Base-by-base conservation (phyloP, 1,140 invertebrate species). In the Diorhabda elongata region DNA sequence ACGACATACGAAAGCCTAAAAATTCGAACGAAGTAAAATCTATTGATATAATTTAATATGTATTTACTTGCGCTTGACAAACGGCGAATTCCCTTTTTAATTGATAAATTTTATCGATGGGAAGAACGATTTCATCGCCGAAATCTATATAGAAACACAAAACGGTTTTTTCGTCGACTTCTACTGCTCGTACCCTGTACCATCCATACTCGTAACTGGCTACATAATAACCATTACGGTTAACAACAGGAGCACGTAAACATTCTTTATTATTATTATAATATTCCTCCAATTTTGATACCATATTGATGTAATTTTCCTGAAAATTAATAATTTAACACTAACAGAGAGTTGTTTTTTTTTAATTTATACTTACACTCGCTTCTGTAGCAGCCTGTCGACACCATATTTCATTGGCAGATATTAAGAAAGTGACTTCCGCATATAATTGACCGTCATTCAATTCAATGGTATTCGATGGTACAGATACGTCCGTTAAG, bases 121-220 rank as follows among this genome's bases (percentile, higher is more conserved):
- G 70, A 3, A 88, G 82, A 0, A 73, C 67, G 26, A 86, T 84
- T 64, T 85, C 85, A 69, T 88, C 87, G 2, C 89, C 89, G 61
- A 83, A 84, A 72, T 91, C 89, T 3, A 89, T 86, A 7, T 89
- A 85, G 57, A 87, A 87, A 61, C 88, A 85, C 2, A 81, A 79
- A 6, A 85, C 85, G 6, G 78, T 74, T 3, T 80, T 66, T 0
- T 66, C 57, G 2, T 81, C 64, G 0, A 67, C 45, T 59, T 81
- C 71, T 6, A 85, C 78, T 5, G 87, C 84, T 63, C 85, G 83
- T 0, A 88, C 87, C 62, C 89, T 81, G 66, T 86, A 85, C 86
- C 87, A 90, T 2, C 77, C 81, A 2, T 86, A 84, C 0, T 87
- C 84, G 3, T 84, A 78, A 57, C 84, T 84, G 2, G 88, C 81